Evolutionary conservation across 2,113 vertebrate genomes (phyloP).

Genomic region (Solea senegalensis): DNA sequence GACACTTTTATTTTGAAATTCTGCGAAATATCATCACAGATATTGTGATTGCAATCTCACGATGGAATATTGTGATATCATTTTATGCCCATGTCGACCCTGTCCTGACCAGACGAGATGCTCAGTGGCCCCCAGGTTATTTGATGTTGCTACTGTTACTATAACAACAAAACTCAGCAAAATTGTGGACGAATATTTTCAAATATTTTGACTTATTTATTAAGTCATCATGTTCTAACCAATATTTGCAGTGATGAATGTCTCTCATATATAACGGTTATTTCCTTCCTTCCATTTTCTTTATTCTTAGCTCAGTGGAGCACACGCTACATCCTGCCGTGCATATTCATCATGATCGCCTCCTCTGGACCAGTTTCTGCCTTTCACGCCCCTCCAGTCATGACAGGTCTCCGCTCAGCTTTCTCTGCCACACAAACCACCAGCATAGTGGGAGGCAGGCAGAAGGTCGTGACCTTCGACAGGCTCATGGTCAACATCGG

Average conservation of each 20-base stretch:
- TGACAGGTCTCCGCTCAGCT: conserved; percentile 67
- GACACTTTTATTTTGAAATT: too few relatives aligned
- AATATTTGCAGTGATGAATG: neutral
- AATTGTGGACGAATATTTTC: too few relatives aligned
- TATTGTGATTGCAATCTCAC: too few relatives aligned
- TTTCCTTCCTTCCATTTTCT: conserved; percentile 1
- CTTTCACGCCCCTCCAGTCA: conserved; percentile 46
- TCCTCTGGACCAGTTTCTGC: conserved; percentile 46
- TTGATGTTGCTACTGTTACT: too few relatives aligned
- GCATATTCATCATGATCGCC: conserved; percentile 53
- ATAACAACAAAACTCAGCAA: too few relatives aligned
- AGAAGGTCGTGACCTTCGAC: conserved; percentile 81
- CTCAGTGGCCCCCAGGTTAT: too few relatives aligned
- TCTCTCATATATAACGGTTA: neutral
- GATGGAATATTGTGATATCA: too few relatives aligned
- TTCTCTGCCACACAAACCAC: conserved; percentile 81
- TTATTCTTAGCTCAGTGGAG: conserved; percentile 44
- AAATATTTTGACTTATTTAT: too few relatives aligned
- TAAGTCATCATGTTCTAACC: neutral
- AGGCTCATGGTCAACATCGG: conserved; percentile 80
- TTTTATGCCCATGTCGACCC: too few relatives aligned
- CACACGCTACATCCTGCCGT: conserved; percentile 43
- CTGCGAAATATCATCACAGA: too few relatives aligned
- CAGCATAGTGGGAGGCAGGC: conserved; percentile 76
- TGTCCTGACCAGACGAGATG: too few relatives aligned